Evolutionary conservation across 2,888 invertebrate genomes (phyloP).

Genomic region (Diplolepis rosae): DNA sequence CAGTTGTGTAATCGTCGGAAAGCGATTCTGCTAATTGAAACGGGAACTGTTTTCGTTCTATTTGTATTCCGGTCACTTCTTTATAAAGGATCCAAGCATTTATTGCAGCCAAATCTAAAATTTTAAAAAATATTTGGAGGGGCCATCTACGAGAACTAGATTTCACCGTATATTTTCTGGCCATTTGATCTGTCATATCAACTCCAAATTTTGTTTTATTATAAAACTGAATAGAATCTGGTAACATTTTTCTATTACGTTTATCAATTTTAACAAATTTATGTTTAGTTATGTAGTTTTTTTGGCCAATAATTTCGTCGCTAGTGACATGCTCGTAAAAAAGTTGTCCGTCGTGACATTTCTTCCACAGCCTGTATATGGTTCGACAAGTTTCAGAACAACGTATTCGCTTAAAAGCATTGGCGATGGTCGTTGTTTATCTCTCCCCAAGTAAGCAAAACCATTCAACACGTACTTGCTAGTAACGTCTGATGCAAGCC

Average conservation of each 20-base stretch:
- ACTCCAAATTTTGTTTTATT: slow-evolving; percentile 53
- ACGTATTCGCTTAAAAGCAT: slow-evolving; percentile 2
- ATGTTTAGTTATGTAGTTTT: slow-evolving; percentile 54
- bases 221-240: slow-evolving; percentile 52
- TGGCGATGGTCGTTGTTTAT: slow-evolving; percentile 20
- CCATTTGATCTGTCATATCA: slow-evolving; percentile 57
- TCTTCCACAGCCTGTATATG: slow-evolving; percentile 28
- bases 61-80: background rate
- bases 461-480: slow-evolving; percentile 42
- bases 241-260: slow-evolving; percentile 51
- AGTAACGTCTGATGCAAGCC: slow-evolving; percentile 43
- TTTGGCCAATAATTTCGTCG: slow-evolving; percentile 50
- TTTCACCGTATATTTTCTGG: slow-evolving; percentile 57
- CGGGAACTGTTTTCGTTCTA: slow-evolving; percentile 18
- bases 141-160: slow-evolving; percentile 49
- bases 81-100: too few relatives aligned
- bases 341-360: slow-evolving; percentile 53
- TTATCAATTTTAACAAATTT: slow-evolving; percentile 51
- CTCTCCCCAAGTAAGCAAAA: slow-evolving; percentile 41
- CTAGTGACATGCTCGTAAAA: slow-evolving; percentile 52
- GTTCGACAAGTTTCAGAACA: slow-evolving; percentile 17
- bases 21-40: slow-evolving; percentile 22
- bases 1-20: background rate
- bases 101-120: slow-evolving; percentile 45
- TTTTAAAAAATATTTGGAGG: slow-evolving; percentile 44